A percentile compares a stretch with the other conserved stretches of the same genome.
Conservation (phyloP, 2,888 invertebrate genomes). For the Cephus sareptanus region DNA sequence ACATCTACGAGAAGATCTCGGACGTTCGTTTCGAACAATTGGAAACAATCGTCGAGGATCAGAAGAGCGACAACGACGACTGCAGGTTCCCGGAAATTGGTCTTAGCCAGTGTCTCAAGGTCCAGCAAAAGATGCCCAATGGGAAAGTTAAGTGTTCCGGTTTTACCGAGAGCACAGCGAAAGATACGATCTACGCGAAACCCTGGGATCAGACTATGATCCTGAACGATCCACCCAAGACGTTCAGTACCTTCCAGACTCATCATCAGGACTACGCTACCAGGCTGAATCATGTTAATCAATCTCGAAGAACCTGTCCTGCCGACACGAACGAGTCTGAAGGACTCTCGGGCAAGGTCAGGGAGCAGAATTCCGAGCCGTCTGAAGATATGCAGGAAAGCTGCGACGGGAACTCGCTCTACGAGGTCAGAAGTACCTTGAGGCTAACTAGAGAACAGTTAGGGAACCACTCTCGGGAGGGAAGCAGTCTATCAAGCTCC, state of each 20-base stretch:
- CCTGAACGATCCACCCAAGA: constrained; percentile 35
- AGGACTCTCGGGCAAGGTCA: constrained; percentile 18
- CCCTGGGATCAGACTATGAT: constrained; percentile 23
- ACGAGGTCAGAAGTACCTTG: constrained; percentile 40
- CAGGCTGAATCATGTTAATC: background rate
- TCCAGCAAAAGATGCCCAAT: constrained; percentile 35
- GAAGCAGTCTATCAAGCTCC: constrained; percentile 35
- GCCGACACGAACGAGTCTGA: constrained; percentile 14
- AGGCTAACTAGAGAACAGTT: constrained; percentile 10
- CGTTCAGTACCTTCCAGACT: constrained; percentile 39
- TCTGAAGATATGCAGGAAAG: background rate
- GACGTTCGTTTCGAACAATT: constrained; percentile 37
- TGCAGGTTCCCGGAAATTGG: constrained; percentile 42
- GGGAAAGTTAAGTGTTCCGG: constrained; percentile 24
- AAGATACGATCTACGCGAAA: background rate
- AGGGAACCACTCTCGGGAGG: constrained; percentile 33
- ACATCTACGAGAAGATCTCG: constrained; percentile 30
- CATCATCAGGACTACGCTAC: constrained; percentile 7
- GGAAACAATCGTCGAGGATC: constrained; percentile 41
- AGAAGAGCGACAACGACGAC: constrained; percentile 33
- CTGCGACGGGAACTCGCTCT: constrained; percentile 11
- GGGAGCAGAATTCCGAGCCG: constrained; percentile 4
- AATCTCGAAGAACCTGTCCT: background rate
- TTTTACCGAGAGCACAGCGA: background rate
- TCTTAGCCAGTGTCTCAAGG: constrained; percentile 36